A percentile compares a stretch with the other conserved stretches of the same genome.
These are phyloP conservation scores for Chloroceryle aenea DNA, from an alignment of 2,113 vertebrate genomes.

Conservation along the genomic window DNA sequence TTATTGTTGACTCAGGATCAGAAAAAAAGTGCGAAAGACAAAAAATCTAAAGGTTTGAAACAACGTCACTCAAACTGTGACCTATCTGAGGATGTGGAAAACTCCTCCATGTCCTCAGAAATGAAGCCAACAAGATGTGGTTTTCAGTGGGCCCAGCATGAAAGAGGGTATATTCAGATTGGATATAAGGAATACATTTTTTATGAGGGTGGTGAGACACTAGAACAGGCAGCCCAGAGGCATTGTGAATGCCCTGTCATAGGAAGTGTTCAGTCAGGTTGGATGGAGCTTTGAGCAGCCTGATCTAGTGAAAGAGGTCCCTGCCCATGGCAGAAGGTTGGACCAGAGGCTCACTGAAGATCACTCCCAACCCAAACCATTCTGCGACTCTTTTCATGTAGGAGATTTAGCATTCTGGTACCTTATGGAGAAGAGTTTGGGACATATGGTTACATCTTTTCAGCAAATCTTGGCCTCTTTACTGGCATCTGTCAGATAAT, in stretches of 20 bases:
- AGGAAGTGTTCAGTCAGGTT: not conserved
- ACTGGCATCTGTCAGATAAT: not conserved
- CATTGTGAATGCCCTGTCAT: not conserved
- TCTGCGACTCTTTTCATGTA: not conserved
- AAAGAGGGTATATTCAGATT: not conserved
- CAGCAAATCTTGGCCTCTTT: not conserved
- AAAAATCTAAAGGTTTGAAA: not conserved
- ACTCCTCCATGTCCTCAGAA: not conserved
- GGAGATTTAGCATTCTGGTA: not conserved
- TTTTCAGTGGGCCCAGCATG: not conserved
- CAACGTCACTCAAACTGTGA: not conserved
- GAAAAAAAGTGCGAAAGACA: not conserved
- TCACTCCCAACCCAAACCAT: not conserved
- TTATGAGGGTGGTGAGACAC: not conserved
- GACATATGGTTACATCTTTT: rapidly evolving
- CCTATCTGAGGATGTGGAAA: not conserved
- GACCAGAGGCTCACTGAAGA: not conserved
- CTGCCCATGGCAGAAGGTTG: not conserved
- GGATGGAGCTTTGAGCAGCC: not conserved
- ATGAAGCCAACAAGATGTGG: not conserved
- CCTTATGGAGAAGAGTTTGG: not conserved
- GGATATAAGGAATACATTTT: not conserved
- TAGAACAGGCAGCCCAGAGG: not conserved
- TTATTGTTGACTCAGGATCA: not conserved
- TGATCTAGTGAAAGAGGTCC: not conserved